Conservation (phyloP, 2,888 invertebrate genomes). For the Amphipyra berbera region DNA sequence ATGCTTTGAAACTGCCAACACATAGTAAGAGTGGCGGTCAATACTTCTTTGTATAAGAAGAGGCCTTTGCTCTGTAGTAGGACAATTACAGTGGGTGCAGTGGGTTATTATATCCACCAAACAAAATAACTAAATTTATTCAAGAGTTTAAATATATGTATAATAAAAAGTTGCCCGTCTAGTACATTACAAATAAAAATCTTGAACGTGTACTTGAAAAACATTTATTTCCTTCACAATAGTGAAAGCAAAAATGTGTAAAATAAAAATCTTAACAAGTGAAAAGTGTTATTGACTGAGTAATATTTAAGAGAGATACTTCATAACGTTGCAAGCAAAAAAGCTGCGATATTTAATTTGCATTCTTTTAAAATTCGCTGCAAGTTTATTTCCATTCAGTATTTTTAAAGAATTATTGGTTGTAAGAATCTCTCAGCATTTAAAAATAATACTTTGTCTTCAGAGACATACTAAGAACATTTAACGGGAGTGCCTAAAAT, state of each 20-base stretch:
- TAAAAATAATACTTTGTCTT: constrained; percentile 9
- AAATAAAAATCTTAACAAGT: constrained; percentile 2
- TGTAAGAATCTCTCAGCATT: neutral
- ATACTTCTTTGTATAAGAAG: no score
- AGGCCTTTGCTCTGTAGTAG: no score
- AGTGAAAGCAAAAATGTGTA: neutral
- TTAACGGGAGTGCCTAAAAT: neutral
- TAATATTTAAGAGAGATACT: neutral
- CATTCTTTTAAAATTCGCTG: neutral
- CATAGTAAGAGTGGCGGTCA: no score
- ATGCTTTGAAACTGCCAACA: no score
- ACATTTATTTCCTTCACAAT: neutral
- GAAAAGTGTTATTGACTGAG: neutral
- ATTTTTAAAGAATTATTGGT: constrained; percentile 7
- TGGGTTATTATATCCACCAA: no score
- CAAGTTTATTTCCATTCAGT: constrained; percentile 6
- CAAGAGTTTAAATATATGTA: no score
- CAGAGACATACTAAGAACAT: neutral
- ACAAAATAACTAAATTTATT: no score
- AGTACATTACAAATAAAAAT: neutral
- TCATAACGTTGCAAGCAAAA: neutral
- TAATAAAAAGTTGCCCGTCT: no score
- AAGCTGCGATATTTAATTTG: neutral
- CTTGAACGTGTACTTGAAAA: constrained; percentile 5
- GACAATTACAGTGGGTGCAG: no score